A percentile compares a stretch with the other conserved stretches of the same genome.
Evolutionary conservation across 2,797 vertebrate species (phyloP).

Genomic region (Cryptoprocta ferox): DNA sequence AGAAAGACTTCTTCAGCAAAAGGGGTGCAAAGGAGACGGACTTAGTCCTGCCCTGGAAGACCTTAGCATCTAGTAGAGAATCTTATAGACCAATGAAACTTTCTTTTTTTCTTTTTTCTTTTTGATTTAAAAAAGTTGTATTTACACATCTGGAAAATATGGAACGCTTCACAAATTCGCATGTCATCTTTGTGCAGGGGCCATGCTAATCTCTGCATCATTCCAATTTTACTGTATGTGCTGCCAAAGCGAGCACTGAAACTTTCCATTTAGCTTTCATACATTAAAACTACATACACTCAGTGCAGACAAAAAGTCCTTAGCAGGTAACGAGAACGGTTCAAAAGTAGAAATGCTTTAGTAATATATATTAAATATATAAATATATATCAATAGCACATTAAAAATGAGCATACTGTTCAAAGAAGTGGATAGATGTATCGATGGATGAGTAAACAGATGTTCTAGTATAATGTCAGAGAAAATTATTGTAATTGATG

Average conservation of each 20-base stretch:
- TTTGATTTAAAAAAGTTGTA: background rate
- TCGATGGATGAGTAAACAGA: conserved; percentile 13
- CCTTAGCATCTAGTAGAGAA: background rate
- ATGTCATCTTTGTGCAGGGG: background rate
- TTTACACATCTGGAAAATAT: background rate
- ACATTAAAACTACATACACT: background rate
- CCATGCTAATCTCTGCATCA: background rate
- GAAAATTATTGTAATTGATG: conserved; percentile 31
- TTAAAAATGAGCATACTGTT: conserved; percentile 49
- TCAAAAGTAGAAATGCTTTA: conserved; percentile 28
- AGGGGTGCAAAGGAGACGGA: background rate
- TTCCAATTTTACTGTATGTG: background rate
- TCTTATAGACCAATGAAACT: background rate
- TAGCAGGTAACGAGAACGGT: background rate
- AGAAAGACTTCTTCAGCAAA: conserved; percentile 43
- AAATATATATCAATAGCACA: background rate
- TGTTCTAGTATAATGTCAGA: conserved; percentile 57
- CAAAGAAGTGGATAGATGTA: background rate
- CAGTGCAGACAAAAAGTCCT: conserved; percentile 11
- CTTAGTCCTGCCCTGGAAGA: background rate
- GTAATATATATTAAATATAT: no score
- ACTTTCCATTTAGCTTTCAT: conserved; percentile 27
- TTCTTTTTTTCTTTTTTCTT: background rate
- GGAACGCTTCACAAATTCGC: background rate
- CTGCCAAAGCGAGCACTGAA: background rate